Conservation (phyloP, 1,140 invertebrate species). For the Dendrolimus kikuchii region DNA sequence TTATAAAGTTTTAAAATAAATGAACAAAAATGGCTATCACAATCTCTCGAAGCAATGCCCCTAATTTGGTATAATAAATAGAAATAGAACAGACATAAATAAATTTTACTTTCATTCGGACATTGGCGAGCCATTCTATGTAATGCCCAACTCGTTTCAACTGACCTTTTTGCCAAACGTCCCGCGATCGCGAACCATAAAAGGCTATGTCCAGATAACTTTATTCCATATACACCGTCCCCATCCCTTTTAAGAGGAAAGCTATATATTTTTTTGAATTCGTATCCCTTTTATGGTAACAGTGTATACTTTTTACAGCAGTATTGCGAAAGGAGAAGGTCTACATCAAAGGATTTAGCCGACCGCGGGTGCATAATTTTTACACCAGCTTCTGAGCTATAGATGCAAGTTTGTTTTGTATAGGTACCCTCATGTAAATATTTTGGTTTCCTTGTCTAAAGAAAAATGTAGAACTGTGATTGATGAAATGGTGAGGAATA, state of each 20-base stretch:
- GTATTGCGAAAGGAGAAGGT: slow-evolving; percentile 28
- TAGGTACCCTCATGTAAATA: too few relatives aligned
- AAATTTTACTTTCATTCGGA: slow-evolving; percentile 46
- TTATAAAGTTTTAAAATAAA: too few relatives aligned
- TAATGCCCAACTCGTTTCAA: slow-evolving; percentile 38
- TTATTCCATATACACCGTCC: slow-evolving; percentile 54
- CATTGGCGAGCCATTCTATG: slow-evolving; percentile 39
- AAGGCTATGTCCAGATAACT: slow-evolving; percentile 59
- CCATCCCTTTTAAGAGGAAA: slow-evolving; percentile 61
- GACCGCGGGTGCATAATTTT: slow-evolving; percentile 16
- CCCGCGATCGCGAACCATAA: slow-evolving; percentile 39
- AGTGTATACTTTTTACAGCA: slow-evolving; percentile 44
- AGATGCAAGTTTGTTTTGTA: too few relatives aligned
- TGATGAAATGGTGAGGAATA: too few relatives aligned
- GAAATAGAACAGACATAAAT: slow-evolving; percentile 18
- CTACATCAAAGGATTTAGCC: slow-evolving; percentile 40
- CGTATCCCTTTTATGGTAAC: slow-evolving; percentile 48
- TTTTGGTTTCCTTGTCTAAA: too few relatives aligned
- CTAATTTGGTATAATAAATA: slow-evolving; percentile 13
- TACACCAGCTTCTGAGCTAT: background rate
- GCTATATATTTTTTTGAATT: slow-evolving; percentile 53
- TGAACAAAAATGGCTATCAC: too few relatives aligned
- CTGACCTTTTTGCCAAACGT: slow-evolving; percentile 45
- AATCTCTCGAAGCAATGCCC: background rate
- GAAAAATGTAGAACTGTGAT: too few relatives aligned